Evolutionary conservation across 2,888 invertebrate species (phyloP), one percentile per base, ranked within the genome.

Genomic region (Calliphora vomitoria): DNA sequence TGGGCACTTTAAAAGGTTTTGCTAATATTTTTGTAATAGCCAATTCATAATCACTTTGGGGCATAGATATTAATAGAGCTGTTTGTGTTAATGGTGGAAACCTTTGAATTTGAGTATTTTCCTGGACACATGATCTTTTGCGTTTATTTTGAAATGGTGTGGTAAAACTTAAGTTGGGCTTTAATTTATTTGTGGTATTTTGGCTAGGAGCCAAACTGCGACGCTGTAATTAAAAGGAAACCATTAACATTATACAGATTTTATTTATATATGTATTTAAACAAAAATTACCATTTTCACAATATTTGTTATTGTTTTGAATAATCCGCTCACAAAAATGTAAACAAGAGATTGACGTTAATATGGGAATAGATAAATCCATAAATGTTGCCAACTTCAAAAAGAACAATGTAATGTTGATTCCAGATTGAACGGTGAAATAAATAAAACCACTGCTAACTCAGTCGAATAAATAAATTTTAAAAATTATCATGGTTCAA

Each of bases 1-100:
- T 97, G 0, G 99, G 99, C 38, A 98, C 97, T 94, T 97, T 97
- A 92, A 99, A 99, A 0, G 98, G 98, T 91, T 96, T 97, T 20
- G 95, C 95, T 8, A 99, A 94, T 89, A 98, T 96, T 90, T 96
- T 96, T 80, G 96, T 95, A 88, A 99, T 98, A 20, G 97, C 95
- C 88, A 95, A 96, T 94, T 99, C 97, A 94, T 97, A 96, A 90
- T 96, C 96, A 90, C 93, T 89, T 90, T 90, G 91, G 88, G 93
- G 94, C 83, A 91, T 15, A 15, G 78, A 71, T 41, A 75, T 89
- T 90, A 91, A 89, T 4, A 90, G 89, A 50, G 89, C 84, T 25
- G 90, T 88, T 6, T 74, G 89, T 68, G 18, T 88, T 15, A 55
- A 66, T 38, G n/a, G 35, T 8, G 66, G 69, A 78, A 88, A 68